Evolutionary conservation across 2,113 vertebrate genomes (phyloP).

Genomic region (Cromileptes altivelis): DNA sequence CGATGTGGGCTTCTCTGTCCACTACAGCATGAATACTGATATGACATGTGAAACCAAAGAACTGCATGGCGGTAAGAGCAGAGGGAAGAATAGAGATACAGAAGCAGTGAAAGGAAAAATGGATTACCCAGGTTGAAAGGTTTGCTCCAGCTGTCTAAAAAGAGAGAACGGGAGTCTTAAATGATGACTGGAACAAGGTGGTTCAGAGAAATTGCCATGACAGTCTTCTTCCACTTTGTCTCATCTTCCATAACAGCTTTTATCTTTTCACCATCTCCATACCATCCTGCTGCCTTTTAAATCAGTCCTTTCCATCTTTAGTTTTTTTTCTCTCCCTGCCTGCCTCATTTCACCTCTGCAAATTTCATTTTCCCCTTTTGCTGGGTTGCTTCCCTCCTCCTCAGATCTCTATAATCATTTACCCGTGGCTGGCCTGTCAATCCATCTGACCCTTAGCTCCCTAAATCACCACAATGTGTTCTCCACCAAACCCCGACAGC

Average conservation of each 20-base stretch:
- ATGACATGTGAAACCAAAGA: conserved; percentile 37
- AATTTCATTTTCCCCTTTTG: conserved; percentile 36
- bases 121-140: conserved; percentile 22
- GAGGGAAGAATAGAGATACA: background rate
- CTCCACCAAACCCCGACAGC: conserved; percentile 73
- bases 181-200: conserved; percentile 28
- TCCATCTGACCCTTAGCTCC: conserved; percentile 74
- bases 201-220: conserved; percentile 9
- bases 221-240: conserved; percentile 13
- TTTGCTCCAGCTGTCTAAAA: conserved; percentile 5
- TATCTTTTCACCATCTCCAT: conserved; percentile 16
- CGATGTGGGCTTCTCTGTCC: conserved; percentile 33
- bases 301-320: conserved; percentile 51
- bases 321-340: conserved; percentile 7
- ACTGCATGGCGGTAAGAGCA: background rate
- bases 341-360: conserved; percentile 45
- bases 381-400: conserved; percentile 46
- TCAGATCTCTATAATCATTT: conserved; percentile 63
- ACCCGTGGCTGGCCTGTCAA: conserved; percentile 58
- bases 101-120: conserved; percentile 14
- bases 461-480: conserved; percentile 81
- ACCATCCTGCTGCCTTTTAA: conserved; percentile 40
- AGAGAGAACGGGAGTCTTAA: conserved; percentile 15
- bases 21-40: conserved; percentile 56
- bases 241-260: conserved; percentile 24